These are phyloP conservation scores for Halcyon chelicuti DNA, from an alignment of 2,797 vertebrate species.

Conservation along the genomic window DNA sequence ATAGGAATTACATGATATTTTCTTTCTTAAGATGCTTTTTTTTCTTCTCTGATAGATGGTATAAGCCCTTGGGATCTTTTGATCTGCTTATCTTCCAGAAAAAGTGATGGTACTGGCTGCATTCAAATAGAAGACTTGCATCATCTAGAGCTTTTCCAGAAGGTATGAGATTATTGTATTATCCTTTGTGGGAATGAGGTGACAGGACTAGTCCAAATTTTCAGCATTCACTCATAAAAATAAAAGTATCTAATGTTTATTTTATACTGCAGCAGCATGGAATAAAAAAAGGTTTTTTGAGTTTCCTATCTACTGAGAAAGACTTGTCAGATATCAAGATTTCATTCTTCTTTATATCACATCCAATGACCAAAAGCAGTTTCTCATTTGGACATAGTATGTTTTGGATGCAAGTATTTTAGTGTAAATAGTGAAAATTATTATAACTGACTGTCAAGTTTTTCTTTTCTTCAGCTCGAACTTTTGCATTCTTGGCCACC, in stretches of 20 bases:
- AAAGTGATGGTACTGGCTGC: slow-evolving; percentile 80
- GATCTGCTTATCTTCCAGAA: slow-evolving; percentile 85
- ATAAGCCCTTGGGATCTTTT: slow-evolving; percentile 83
- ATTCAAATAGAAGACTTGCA: slow-evolving; percentile 79
- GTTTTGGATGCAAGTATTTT: not conserved
- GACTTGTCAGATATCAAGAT: not conserved
- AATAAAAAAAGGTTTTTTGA: not conserved
- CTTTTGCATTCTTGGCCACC: not conserved
- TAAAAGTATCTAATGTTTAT: not conserved
- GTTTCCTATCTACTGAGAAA: not conserved
- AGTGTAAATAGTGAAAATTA: not conserved
- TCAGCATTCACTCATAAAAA: not conserved
- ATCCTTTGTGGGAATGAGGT: not conserved
- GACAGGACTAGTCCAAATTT: not conserved
- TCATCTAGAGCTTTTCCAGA: slow-evolving; percentile 82
- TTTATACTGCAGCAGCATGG: not conserved
- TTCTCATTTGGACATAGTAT: not conserved
- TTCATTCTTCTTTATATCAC: not conserved
- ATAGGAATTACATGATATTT: not conserved
- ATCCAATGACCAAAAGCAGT: not conserved
- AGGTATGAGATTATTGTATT: slow-evolving; percentile 74
- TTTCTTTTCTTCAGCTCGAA: not conserved
- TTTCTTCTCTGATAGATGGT: slow-evolving; percentile 60
- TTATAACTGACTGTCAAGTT: not conserved
- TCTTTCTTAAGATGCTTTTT: not conserved